Evolutionary conservation across 2,888 invertebrate genomes (phyloP), one percentile per base, ranked within the genome.

Genomic region (Drosophila kuntzei): DNA sequence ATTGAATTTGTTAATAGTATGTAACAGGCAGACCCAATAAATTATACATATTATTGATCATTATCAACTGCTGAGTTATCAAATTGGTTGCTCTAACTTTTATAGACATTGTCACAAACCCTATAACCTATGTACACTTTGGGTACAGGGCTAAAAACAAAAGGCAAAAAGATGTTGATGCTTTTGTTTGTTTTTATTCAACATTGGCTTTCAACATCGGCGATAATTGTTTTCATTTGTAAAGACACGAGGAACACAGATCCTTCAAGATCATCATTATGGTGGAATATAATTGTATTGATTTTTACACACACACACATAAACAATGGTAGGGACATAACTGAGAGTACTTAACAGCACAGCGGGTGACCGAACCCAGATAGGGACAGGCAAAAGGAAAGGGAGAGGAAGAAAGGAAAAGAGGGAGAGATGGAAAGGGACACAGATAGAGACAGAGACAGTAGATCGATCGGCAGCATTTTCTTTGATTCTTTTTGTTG

Each of bases 221-320:
- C 65, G 57, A 71, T 86, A 84, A 87, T 88, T 86, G 84, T 86
- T 86, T 79, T 71, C 70, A 79, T 83, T 88, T 88, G 84, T 83
- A 85, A 65, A 76, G 62, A 80, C 78, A 79, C 76, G 61, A 58
- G 12, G 29, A 41, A 62, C 62, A 67, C 34, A 53, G 54, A 47
- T 73, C 75, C 76, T 76, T 83, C 57, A 79, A 76, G 72, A 75
- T 76, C 71, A 70, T 50, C 46, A 64, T 79, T 71, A 76, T 76
- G 80, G 73, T 80, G 79, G 79, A 86, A 87, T 80, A 77, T 86
- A 47, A 86, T 80, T 88, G 79, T 70, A 79, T 87, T 80, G 76
- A 83, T 77, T 74, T 51, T 67, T 39, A 68, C 41, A 71, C 51
- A 70, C 57, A 16, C 37, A 34, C 32, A 22, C 32, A 22, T 14